Evolutionary conservation across 2,113 vertebrate species (phyloP).

Genomic region (Trematomus loennbergii): DNA sequence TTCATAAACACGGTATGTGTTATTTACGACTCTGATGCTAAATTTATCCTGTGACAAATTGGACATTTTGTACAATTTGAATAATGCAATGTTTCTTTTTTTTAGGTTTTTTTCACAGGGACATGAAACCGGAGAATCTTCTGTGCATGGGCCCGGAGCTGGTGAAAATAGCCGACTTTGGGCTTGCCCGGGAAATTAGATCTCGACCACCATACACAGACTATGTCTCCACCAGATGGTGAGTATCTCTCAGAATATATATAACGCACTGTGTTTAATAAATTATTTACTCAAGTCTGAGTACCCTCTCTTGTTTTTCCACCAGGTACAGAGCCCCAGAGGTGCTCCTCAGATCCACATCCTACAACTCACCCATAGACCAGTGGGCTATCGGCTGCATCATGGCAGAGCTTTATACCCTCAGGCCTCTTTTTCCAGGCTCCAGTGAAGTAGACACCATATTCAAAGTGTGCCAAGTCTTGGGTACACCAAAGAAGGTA

Average conservation of each 20-base stretch:
- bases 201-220: constrained; percentile 97
- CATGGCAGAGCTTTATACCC: constrained; percentile 96
- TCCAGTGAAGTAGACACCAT: constrained; percentile 98
- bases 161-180: constrained; percentile 98
- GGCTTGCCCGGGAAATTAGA: constrained; percentile 94
- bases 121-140: constrained; percentile 99
- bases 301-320: background rate
- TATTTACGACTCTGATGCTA: background rate
- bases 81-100: background rate
- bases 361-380: constrained; percentile 97
- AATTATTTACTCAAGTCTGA: background rate
- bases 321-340: constrained; percentile 97
- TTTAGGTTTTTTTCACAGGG: constrained; percentile 95
- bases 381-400: constrained; percentile 98
- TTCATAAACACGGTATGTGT: constrained; percentile 95
- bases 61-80: background rate
- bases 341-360: constrained; percentile 91
- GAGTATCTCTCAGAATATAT: background rate
- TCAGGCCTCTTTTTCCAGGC: constrained; percentile 96
- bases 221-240: constrained; percentile 98
- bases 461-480: constrained; percentile 98
- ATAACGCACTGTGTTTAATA: background rate
- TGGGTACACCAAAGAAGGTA: constrained; percentile 97
- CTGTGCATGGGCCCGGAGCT: constrained; percentile 98
- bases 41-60: background rate